These are phyloP conservation scores for Aphaenogaster floridana DNA, from an alignment of 1,140 invertebrate genomes.

Conservation along the genomic window DNA sequence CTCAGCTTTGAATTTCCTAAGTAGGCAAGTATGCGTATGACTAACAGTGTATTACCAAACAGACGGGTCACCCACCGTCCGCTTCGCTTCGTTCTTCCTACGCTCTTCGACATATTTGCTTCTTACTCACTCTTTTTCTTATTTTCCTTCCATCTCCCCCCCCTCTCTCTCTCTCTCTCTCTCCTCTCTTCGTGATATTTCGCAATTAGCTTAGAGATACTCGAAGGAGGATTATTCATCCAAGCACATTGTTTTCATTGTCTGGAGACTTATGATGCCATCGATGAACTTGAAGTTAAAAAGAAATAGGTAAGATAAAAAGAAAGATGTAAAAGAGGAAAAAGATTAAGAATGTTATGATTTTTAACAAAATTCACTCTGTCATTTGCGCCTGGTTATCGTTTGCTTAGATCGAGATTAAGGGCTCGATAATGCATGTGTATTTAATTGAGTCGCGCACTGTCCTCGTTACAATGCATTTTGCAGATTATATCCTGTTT, in stretches of 20 bases:
- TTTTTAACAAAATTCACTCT: conserved; percentile 21
- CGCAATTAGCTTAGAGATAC: conserved; percentile 63
- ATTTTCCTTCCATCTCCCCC: too few relatives aligned
- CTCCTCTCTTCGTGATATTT: not conserved
- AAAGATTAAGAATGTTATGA: not conserved
- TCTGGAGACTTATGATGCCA: conserved; percentile 59
- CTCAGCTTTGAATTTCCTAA: conserved; percentile 74
- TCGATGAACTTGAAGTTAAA: conserved; percentile 18
- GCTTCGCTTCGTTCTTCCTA: conserved; percentile 22
- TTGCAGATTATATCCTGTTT: not conserved
- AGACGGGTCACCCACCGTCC: conserved; percentile 35
- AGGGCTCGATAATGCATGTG: not conserved
- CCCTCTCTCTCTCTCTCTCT: not conserved
- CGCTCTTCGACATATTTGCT: not conserved
- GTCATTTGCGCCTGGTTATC: not conserved
- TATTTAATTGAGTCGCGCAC: not conserved
- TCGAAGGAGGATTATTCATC: conserved; percentile 73
- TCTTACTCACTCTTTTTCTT: not conserved
- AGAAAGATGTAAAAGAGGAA: not conserved
- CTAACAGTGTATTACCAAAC: conserved; percentile 69
- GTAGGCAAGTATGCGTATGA: conserved; percentile 75
- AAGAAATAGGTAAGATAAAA: conserved; percentile 5
- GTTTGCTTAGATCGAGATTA: conserved; percentile 34
- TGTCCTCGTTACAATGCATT: not conserved
- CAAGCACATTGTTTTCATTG: conserved; percentile 75